Evolutionary conservation across 2,888 invertebrate species (phyloP).

Genomic region (Eupithecia exiguata): DNA sequence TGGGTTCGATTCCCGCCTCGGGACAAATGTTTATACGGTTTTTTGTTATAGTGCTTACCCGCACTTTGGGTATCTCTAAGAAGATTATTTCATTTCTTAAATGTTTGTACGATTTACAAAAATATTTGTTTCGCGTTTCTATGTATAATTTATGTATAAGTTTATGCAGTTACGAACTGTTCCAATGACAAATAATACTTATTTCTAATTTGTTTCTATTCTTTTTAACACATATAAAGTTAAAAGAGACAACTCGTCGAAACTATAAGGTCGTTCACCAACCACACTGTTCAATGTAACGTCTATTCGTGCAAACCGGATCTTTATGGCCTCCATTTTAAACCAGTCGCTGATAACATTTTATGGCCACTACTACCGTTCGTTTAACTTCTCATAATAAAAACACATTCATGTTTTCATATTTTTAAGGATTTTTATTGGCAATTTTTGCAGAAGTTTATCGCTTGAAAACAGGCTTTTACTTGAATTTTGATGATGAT

Average conservation of each 20-base stretch:
- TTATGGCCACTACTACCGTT: slow-evolving; percentile 29
- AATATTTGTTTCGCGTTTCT: no score
- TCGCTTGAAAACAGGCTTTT: background rate
- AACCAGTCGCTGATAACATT: slow-evolving; percentile 34
- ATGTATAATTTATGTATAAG: no score
- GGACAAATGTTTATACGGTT: no score
- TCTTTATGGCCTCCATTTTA: slow-evolving; percentile 32
- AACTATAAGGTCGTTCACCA: slow-evolving; percentile 9
- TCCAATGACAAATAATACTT: no score
- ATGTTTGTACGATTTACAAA: no score
- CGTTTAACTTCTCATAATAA: slow-evolving; percentile 27
- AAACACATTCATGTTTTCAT: slow-evolving; percentile 13
- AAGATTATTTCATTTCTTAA: no score
- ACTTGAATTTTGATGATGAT: background rate
- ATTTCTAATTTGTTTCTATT: no score
- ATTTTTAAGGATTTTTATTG: slow-evolving; percentile 8
- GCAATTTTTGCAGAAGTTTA: slow-evolving; percentile 9
- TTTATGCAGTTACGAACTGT: no score
- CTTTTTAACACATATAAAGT: background rate
- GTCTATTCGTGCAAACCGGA: slow-evolving; percentile 23
- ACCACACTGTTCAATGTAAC: slow-evolving; percentile 20
- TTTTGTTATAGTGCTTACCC: no score
- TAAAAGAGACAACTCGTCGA: background rate
- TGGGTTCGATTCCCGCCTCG: no score
- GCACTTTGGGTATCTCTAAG: no score